A percentile compares a stretch with the other conserved stretches of the same genome.
Evolutionary conservation across 2,888 invertebrate genomes (phyloP).

Genomic region (Drosophila mimica): DNA sequence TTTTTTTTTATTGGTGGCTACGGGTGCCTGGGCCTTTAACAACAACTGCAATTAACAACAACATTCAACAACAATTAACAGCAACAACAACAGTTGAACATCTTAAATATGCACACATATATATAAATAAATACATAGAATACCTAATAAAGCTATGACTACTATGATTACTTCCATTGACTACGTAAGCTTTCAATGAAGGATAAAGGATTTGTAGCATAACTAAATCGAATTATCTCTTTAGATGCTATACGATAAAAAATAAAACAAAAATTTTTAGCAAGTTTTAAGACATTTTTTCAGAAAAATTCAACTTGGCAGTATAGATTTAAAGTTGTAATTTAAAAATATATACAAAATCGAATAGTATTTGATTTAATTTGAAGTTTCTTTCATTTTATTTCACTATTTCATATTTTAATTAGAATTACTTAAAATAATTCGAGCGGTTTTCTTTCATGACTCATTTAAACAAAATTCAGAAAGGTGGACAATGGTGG

Average conservation of each 20-base stretch:
- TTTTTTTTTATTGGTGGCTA: slow-evolving; percentile 50
- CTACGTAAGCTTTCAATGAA: background rate
- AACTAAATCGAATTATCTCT: background rate
- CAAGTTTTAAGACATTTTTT: background rate
- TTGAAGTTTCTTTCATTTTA: background rate
- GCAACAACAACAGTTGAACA: slow-evolving; percentile 46
- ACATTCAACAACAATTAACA: slow-evolving; percentile 62
- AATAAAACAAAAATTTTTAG: too few relatives aligned
- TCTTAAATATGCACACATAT: slow-evolving; percentile 6
- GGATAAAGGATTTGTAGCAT: background rate
- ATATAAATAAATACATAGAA: background rate
- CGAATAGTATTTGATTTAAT: background rate
- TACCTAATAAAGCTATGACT: slow-evolving; percentile 22
- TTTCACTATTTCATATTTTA: background rate
- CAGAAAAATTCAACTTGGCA: background rate
- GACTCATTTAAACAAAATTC: slow-evolving; percentile 10
- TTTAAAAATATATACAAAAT: background rate
- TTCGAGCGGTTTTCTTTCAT: background rate
- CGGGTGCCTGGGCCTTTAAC: slow-evolving; percentile 60
- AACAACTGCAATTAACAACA: slow-evolving; percentile 69
- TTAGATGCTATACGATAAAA: background rate
- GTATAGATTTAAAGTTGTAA: background rate
- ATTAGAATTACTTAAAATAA: background rate
- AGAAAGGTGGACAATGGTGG: slow-evolving; percentile 11
- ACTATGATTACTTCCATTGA: slow-evolving; percentile 3